Percentiles rank a stretch among this genome's conserved stretches.
Conservation (phyloP, 2,888 invertebrate species). For the Opisthograptis luteolata region DNA sequence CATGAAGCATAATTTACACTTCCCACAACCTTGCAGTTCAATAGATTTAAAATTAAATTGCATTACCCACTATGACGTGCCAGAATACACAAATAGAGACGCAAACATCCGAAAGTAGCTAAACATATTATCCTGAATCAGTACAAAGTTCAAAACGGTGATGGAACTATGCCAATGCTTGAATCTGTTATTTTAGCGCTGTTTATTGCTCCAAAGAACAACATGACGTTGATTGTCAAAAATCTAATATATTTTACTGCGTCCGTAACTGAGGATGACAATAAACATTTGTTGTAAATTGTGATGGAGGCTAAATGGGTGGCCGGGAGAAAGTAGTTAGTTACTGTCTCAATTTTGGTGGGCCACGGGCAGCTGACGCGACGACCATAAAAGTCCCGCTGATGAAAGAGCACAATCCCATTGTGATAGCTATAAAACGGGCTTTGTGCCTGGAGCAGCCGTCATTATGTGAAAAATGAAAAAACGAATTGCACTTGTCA, state of each 20-base stretch:
- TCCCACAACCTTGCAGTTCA: too few relatives aligned
- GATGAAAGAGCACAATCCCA: slow-evolving; percentile 82
- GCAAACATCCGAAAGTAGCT: slow-evolving; percentile 69
- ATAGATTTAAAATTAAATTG: too few relatives aligned
- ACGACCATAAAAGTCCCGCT: slow-evolving; percentile 73
- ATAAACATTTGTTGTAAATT: slow-evolving; percentile 44
- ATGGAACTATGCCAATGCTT: slow-evolving; percentile 72
- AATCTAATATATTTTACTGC: slow-evolving; percentile 15
- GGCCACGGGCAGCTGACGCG: slow-evolving; percentile 70
- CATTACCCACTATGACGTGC: slow-evolving; percentile 49
- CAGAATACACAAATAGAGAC: slow-evolving; percentile 70
- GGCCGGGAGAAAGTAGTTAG: slow-evolving; percentile 52
- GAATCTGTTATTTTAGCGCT: slow-evolving; percentile 48
- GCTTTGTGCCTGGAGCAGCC: slow-evolving; percentile 73
- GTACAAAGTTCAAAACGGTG: slow-evolving; percentile 75
- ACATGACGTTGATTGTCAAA: slow-evolving; percentile 28
- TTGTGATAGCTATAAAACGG: slow-evolving; percentile 78
- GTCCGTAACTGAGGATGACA: slow-evolving; percentile 21
- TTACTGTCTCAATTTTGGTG: slow-evolving; percentile 77
- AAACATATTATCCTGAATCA: slow-evolving; percentile 73
- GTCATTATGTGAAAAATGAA: slow-evolving; percentile 79
- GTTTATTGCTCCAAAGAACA: slow-evolving; percentile 46
- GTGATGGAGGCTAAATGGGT: slow-evolving; percentile 49
- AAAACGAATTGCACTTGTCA: slow-evolving; percentile 78
- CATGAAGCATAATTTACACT: too few relatives aligned